Conservation (phyloP, 1,140 invertebrate species). For the Bemisia tabaci region DNA sequence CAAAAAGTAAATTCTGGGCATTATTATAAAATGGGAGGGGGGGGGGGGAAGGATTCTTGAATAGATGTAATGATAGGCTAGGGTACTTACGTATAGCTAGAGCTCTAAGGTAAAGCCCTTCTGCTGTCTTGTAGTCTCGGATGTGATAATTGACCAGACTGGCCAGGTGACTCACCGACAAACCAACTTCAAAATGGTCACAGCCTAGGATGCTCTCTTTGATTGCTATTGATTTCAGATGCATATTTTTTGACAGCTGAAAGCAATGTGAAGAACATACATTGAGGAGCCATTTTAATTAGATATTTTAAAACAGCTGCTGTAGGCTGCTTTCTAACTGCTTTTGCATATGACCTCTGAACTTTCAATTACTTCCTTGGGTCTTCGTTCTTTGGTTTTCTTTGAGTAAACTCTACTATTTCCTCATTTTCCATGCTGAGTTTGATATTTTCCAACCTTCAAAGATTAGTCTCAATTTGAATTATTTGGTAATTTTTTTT, state of each 20-base stretch:
- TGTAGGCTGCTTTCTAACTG: slow-evolving; percentile 1
- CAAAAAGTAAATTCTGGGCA: too few species aligned
- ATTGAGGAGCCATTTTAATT: slow-evolving; percentile 5
- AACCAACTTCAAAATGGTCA: slow-evolving; percentile 82
- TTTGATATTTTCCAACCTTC: too few species aligned
- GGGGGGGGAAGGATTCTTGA: too few species aligned
- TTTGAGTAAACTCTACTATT: too few species aligned
- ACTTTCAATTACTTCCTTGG: too few species aligned
- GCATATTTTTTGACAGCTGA: slow-evolving; percentile 77
- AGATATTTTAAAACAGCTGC: slow-evolving; percentile 4
- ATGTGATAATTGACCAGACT: slow-evolving; percentile 91
- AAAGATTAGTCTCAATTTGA: too few species aligned
- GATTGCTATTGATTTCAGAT: slow-evolving; percentile 76
- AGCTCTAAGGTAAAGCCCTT: slow-evolving; percentile 69
- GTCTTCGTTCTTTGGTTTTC: too few species aligned
- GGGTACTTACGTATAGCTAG: slow-evolving; percentile 73
- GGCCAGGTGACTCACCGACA: slow-evolving; percentile 81
- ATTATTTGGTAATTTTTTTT: too few species aligned
- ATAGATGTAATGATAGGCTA: too few species aligned
- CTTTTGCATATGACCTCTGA: slow-evolving; percentile 8
- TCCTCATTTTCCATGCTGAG: too few species aligned
- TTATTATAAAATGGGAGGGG: too few species aligned
- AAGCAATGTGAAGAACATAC: slow-evolving; percentile 13
- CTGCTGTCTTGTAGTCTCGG: slow-evolving; percentile 68
- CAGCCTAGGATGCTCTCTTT: slow-evolving; percentile 74